Evolutionary conservation across 1,140 invertebrate species (phyloP), one percentile per base, ranked within the genome.

Genomic region (Achroia grisella): DNA sequence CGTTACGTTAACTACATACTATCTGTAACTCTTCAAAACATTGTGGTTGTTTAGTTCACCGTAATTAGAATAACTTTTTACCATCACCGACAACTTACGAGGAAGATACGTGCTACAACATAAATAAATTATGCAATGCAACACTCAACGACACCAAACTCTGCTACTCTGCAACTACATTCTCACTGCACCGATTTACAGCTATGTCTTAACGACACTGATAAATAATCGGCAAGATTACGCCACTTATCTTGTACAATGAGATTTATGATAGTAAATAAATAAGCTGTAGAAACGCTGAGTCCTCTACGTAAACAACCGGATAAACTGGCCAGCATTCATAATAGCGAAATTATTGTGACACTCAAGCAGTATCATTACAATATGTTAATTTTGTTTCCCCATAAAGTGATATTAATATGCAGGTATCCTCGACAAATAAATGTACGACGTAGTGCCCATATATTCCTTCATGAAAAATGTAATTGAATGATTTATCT

Each of bases 401-500:
- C 17, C 17, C 17, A 23, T 23, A 23, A 23, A 23, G 17, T 23
- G 17, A 23, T 23, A 23, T 23, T 23, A 6, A 23, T 6, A 23
- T 23, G n/a, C 17, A 23, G 6, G 17, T 23, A 23, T 23, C 17
- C 6, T 23, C 2, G 6, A 23, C 2, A 23, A 23, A 23, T 23
- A 23, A 23, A 23, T 23, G 17, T 6, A 23, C 17, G 17, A 23
- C 17, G 17, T 23, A 23, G 2, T 23, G 17, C 6, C 2, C 17
- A 3, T 23, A 6, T 23, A 23, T 23, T 23, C 17, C 17, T 78
- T 78, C 66, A 78, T 71, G 70, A 77, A 82, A 80, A 73, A 76
- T 72, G 60, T 79, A 80, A 84, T 80, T 71, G 70, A 76, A 82
- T 80, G 72, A 80, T 84, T 80, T 82, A 82, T 77, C 65, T 75